Base-by-base conservation (phyloP, 2,888 invertebrate species). In the Philaethria dido region DNA sequence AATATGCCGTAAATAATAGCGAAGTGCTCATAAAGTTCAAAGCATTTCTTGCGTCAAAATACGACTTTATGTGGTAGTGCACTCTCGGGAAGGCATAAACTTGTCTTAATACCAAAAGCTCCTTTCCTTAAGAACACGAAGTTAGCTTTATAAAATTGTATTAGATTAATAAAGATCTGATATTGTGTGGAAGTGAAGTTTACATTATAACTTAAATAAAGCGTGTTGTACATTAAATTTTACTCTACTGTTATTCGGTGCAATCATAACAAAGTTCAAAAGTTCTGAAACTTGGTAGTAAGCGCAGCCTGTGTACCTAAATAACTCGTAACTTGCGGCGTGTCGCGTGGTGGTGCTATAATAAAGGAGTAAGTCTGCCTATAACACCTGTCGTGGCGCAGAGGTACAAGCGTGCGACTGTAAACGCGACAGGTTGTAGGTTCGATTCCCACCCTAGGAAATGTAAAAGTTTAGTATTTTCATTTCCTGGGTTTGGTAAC, bases 31-130 rank as follows among this genome's bases (percentile, higher is more conserved):
- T 62, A 62, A 65, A 68, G 50, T 60, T 66, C 60, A 66, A 60
- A 60, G 60, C 33, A 54, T 55, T 55, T 45, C 64, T 66, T 29
- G 42, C 33, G 47, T 62, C 64, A 62, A 52, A 62, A 67, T 66
- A 69, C 54, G 22, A 65, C 42, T 65, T 63, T 68, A 70, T 60
- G 65, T 55, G 65, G 62, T 63, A 55, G 52, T 62, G 69, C 69
- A 70, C 69, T 70, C 62, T 62, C 42, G 59, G 55, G 59, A 59
- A 64, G 25, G 45, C 67, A 67, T 70, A 64, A 70, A 67, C 44
- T 67, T 59, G 45, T 54, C 62, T 59, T 64, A 47, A 57, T 62
- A 64, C 54, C 48, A 36, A 47, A 18, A 48, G 36, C 44, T 63
- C 33, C 52, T 25, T 25, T 18, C 22, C 39, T 42, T 25, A 42